Conservation (phyloP, 2,888 invertebrate species). For the Tetrapedia diversipes region DNA sequence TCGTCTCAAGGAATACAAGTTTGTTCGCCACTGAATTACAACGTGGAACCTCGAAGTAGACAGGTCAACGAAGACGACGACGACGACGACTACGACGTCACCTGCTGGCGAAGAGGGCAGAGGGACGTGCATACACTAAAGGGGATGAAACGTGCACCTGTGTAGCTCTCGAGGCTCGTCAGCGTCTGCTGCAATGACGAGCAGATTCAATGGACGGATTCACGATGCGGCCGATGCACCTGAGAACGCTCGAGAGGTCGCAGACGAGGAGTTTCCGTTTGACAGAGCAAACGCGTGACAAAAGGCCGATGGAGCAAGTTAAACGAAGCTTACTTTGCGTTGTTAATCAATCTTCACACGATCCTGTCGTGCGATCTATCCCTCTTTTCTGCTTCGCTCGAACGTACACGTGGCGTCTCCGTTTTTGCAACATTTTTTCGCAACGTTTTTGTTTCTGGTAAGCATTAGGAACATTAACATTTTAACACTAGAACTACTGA, state of each 20-base stretch:
- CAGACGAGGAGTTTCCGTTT: slow-evolving; percentile 41
- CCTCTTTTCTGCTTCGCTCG: background rate
- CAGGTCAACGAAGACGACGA: too few relatives aligned
- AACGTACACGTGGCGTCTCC: background rate
- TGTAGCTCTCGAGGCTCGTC: slow-evolving; percentile 39
- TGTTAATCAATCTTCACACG: slow-evolving; percentile 40
- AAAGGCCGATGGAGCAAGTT: slow-evolving; percentile 36
- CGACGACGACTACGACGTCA: background rate
- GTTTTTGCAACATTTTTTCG: background rate
- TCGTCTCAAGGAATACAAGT: background rate
- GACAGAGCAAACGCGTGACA: slow-evolving; percentile 40
- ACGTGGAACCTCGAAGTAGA: slow-evolving; percentile 19
- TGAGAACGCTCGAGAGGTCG: slow-evolving; percentile 30
- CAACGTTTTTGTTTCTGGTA: too few relatives aligned
- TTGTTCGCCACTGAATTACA: slow-evolving; percentile 19
- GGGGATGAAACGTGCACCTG: slow-evolving; percentile 35
- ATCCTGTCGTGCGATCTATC: slow-evolving; percentile 11
- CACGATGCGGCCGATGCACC: slow-evolving; percentile 14
- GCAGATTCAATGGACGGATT: slow-evolving; percentile 40
- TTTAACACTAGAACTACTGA: too few relatives aligned
- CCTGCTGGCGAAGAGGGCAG: background rate
- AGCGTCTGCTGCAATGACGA: slow-evolving; percentile 41
- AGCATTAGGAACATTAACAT: too few relatives aligned
- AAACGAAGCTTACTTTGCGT: slow-evolving; percentile 30
- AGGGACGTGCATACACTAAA: background rate